These are phyloP conservation scores for Lasioglossum leucozonium DNA, from an alignment of 2,888 invertebrate species.

Conservation along the genomic window DNA sequence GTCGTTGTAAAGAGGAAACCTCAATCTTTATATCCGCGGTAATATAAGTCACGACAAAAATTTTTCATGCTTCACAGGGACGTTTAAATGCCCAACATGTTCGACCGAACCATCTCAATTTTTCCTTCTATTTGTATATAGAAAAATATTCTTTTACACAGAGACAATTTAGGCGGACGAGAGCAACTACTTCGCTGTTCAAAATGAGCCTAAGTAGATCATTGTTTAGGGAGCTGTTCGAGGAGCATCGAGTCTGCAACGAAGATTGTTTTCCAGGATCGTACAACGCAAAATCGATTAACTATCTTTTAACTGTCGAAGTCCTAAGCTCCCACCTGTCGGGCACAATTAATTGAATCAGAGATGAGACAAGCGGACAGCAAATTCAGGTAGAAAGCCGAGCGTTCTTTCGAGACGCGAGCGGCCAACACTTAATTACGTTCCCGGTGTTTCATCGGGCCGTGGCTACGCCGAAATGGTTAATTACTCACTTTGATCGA, in stretches of 20 bases:
- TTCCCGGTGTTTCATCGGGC: constrained; percentile 65
- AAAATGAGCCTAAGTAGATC: no score
- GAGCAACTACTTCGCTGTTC: neutral
- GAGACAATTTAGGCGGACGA: no score
- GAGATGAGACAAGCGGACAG: neutral
- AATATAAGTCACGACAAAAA: neutral
- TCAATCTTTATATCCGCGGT: neutral
- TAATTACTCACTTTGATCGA: constrained; percentile 73
- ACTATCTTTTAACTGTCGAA: neutral
- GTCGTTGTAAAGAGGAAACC: neutral
- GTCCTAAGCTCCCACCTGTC: neutral
- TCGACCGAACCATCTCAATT: neutral
- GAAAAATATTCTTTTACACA: no score
- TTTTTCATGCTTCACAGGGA: neutral
- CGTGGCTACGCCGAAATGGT: constrained; percentile 63
- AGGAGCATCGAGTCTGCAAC: neutral
- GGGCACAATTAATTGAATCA: constrained; percentile 6
- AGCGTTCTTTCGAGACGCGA: constrained; percentile 38
- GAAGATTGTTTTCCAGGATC: neutral
- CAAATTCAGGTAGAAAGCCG: neutral
- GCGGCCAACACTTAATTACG: constrained; percentile 74
- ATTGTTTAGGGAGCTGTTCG: no score
- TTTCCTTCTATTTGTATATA: neutral
- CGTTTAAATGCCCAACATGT: neutral
- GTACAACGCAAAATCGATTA: neutral